Percentiles rank a stretch among this genome's conserved stretches.
phyloP scores from a whole-genome alignment of 2,113 vertebrate species.

The Charadrius vociferus region DNA sequence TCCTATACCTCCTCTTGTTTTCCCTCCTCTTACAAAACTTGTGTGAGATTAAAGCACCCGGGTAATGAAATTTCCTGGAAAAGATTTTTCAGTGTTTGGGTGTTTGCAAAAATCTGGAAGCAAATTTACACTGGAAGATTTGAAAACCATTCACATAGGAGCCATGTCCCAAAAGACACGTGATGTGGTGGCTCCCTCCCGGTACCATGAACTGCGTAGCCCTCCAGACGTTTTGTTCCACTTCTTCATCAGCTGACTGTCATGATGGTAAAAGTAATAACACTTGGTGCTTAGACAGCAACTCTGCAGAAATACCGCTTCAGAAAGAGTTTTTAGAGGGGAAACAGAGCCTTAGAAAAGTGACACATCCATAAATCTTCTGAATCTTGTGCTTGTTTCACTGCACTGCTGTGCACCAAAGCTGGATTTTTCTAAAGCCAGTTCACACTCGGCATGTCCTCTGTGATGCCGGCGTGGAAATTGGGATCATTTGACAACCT shows the following conservation, averaged over 20 bases:
- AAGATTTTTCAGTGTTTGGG: not conserved
- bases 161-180: not conserved
- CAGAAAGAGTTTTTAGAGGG: not conserved
- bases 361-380: not conserved
- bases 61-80: not conserved
- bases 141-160: not conserved
- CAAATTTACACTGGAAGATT: not conserved
- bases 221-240: not conserved
- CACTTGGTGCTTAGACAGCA: not conserved
- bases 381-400: not conserved
- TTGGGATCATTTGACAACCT: not conserved
- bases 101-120: not conserved
- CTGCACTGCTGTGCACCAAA: not conserved
- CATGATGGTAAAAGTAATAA: not conserved
- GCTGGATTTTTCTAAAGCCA: not conserved
- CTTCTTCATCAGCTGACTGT: slow-evolving; percentile 11
- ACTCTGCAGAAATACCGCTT: not conserved
- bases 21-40: not conserved
- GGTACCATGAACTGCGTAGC: not conserved
- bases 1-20: not conserved
- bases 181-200: not conserved
- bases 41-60: not conserved
- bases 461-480: not conserved
- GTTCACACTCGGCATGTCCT: not conserved
- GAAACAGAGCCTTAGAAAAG: not conserved